A percentile compares a stretch with the other conserved stretches of the same genome.
phyloP scores from a whole-genome alignment of 2,797 vertebrate species.

The Lithobates pipiens region DNA sequence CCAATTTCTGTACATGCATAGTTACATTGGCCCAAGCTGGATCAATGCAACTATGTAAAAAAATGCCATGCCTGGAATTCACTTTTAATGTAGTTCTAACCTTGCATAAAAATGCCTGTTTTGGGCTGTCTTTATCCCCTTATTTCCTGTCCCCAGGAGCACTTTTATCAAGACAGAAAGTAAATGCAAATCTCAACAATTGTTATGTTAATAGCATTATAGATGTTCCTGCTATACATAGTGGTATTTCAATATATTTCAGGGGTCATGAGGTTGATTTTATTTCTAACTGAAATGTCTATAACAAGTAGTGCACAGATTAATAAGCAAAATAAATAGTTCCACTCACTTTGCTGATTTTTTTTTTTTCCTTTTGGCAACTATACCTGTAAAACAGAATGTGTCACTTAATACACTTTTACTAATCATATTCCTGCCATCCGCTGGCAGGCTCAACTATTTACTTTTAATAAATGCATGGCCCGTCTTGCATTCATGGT shows the following conservation, averaged over 20 bases:
- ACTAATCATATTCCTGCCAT: slow-evolving; percentile 52
- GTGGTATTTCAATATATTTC: neutral
- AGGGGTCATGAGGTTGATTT: neutral
- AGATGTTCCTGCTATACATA: neutral
- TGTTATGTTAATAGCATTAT: neutral
- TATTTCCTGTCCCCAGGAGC: neutral
- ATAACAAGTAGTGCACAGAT: neutral
- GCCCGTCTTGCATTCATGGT: neutral
- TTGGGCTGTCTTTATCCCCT: neutral
- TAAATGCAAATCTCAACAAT: neutral
- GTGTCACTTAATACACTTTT: slow-evolving; percentile 49
- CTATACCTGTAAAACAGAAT: slow-evolving; percentile 33
- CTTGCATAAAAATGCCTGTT: neutral
- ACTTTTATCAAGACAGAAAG: neutral
- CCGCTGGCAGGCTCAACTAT: slow-evolving; percentile 29
- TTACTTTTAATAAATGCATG: slow-evolving; percentile 51
- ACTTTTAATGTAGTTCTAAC: too few species aligned
- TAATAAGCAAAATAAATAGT: slow-evolving; percentile 35
- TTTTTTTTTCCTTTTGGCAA: slow-evolving; percentile 5
- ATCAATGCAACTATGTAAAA: too few species aligned
- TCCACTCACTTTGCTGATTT: neutral
- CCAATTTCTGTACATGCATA: too few species aligned
- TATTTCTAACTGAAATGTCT: neutral
- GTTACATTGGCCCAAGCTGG: too few species aligned
- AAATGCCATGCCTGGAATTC: too few species aligned